Evolutionary conservation across 2,797 vertebrate species (phyloP), one percentile per base, ranked within the genome.

Genomic region (Merluccius polli): DNA sequence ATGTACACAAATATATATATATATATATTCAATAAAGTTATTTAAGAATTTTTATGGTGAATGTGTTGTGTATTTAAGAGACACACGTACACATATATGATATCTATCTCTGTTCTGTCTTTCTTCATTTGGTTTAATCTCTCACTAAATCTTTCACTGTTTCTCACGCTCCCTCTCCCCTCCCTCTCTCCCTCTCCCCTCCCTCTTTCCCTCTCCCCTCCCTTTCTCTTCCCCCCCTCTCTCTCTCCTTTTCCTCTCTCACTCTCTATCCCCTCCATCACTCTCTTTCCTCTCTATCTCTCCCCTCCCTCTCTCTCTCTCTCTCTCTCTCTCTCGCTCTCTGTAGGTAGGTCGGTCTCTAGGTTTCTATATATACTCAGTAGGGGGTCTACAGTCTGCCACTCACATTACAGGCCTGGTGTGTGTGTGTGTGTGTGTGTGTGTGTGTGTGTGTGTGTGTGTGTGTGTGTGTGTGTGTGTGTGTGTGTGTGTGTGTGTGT

Each of bases 11-110:
- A 59, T 48, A 83, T 82, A 87, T 82, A 84, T 83, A 89, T 82
- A 85, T 80, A 85, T 85, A 91, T 86, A 91, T 90, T 87, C 86
- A 92, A 93, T 93, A 92, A 93, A 91, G 84, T 89, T 92, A 85
- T 91, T 87, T 91, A 88, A 88, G 84, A 89, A 87, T 59, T 59
- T 7, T n/a, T 84, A 73, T 21, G 73, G 24, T 10, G 74, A 72
- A 78, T 75, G 77, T 86, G 0, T 1, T 73, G 71, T 86, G 71
- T 15, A 5, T 88, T 79, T 70, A 4, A 44, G 1, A 44, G 15
- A 44, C 12, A 44, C 38, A 10, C 13, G 7, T 12, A 2, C 38
- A 48, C 15, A 48, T 15, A 48, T 7, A 48, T 48, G 44, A 18
- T 21, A 21, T 7, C 2, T 11, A 18, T 3, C 44, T 48, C 2